Percentiles rank a stretch among this genome's conserved stretches.
These are phyloP conservation scores for Drosophila robusta DNA, from an alignment of 2,888 invertebrate species.

Conservation along the genomic window DNA sequence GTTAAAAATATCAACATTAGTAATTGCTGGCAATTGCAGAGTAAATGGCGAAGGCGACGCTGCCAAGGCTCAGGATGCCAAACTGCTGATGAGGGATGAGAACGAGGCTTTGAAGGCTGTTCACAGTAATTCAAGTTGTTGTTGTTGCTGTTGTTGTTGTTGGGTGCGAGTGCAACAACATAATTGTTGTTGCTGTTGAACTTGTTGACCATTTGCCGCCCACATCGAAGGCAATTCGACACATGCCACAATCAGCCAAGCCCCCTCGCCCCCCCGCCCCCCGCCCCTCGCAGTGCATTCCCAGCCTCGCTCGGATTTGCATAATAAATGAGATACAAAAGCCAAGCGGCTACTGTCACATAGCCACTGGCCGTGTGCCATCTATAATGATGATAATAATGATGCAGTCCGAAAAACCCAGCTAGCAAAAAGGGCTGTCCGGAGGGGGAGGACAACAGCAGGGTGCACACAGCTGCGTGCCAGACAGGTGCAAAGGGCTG, in stretches of 20 bases:
- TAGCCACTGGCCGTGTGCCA: constrained; percentile 71
- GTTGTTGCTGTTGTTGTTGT: constrained; percentile 24
- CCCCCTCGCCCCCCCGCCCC: not conserved
- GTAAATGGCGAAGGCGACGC: constrained; percentile 11
- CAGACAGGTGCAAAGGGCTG: constrained; percentile 57
- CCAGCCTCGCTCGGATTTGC: constrained; percentile 62
- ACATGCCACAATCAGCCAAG: constrained; percentile 7
- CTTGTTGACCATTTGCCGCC: constrained; percentile 48
- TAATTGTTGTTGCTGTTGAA: constrained; percentile 54
- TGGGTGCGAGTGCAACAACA: constrained; percentile 43
- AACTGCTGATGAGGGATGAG: constrained; percentile 12
- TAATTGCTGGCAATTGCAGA: constrained; percentile 14
- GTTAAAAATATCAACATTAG: constrained; percentile 8
- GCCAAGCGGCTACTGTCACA: constrained; percentile 78
- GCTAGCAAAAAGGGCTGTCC: not conserved
- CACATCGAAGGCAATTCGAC: constrained; percentile 29
- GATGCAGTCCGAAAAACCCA: constrained; percentile 57
- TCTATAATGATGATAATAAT: constrained; percentile 78
- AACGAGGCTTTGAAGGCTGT: not conserved
- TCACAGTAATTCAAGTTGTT: constrained; percentile 17
- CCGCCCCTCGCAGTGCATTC: not conserved
- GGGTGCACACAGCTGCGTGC: not conserved
- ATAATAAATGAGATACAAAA: constrained; percentile 80
- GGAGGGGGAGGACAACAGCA: not conserved
- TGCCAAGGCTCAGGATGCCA: constrained; percentile 22